Conservation (phyloP, 1,140 invertebrate species). For the Leptestheria dahalacensis region DNA sequence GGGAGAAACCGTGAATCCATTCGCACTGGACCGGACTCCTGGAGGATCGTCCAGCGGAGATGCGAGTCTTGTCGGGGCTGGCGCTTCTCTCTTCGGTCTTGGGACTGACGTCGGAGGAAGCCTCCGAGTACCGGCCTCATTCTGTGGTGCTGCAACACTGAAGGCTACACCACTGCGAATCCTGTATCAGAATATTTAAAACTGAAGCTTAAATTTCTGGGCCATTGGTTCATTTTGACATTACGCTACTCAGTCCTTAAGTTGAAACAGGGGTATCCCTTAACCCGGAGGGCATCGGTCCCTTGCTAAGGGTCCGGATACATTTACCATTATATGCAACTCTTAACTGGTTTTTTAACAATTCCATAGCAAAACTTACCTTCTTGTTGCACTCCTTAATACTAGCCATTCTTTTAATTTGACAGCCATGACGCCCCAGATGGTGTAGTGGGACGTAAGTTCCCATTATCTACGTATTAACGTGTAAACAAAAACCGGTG, state of each 20-base stretch:
- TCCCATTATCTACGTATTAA: neutral
- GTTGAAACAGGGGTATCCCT: neutral
- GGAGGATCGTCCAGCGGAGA: constrained; percentile 29
- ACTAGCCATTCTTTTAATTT: constrained; percentile 9
- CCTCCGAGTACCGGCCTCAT: constrained; percentile 40
- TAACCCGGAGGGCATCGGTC: too few relatives aligned
- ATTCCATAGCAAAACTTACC: too few relatives aligned
- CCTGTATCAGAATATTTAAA: constrained; percentile 9
- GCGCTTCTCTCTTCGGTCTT: too few relatives aligned
- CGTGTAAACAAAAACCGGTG: too few relatives aligned
- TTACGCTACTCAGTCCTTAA: too few relatives aligned
- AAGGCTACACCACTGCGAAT: constrained; percentile 25
- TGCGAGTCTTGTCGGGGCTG: constrained; percentile 26
- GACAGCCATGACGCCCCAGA: neutral
- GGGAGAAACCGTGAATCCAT: constrained; percentile 30
- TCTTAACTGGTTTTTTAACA: too few relatives aligned
- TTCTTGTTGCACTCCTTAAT: too few relatives aligned
- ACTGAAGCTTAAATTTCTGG: too few relatives aligned
- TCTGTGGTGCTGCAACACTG: constrained; percentile 42
- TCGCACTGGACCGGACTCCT: constrained; percentile 22
- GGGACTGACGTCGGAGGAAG: constrained; percentile 39
- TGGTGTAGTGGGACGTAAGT: neutral
- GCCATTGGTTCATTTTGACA: too few relatives aligned
- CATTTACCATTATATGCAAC: too few relatives aligned
- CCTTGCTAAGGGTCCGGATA: too few relatives aligned